Evolutionary conservation across 2,888 invertebrate genomes (phyloP), one percentile per base, ranked within the genome.

Genomic region (Clivina fossor): DNA sequence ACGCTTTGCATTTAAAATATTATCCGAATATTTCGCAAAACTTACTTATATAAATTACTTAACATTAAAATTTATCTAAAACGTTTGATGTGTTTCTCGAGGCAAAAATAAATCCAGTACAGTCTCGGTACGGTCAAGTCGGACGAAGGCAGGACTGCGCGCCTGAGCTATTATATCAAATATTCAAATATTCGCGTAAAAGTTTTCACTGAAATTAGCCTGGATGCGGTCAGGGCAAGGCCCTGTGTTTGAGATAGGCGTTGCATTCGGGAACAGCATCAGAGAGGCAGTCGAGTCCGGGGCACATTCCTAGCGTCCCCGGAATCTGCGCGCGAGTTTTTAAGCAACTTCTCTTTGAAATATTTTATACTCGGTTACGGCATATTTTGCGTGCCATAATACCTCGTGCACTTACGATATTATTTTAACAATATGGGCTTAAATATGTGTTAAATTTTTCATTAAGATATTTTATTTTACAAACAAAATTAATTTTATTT

Each of bases 311-410:
- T 54, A 54, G 53, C 53, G 20, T n/a, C n/a, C n/a, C n/a, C 46
- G 53, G 53, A 54, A 33, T 54, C 53, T n/a, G n/a, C 35, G 28
- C 53, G n/a, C 5, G 44, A 35, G 35, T 54, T 55, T 55, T 55
- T 55, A 55, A 55, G 54, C 54, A 55, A 55, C 54, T 55, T 55
- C 54, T 55, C 54, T 47, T 55, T 55, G 46, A 47, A 55, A 55
- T 55, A 55, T 55, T 55, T 53, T 55, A 55, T 55, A 33, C 30
- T 18, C 30, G 30, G 15, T 30, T 47, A 47, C 30, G 47, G 24
- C 46, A 55, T 55, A 55, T 55, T 55, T 47, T 47, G 46, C 46
- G 30, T 55, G 54, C 54, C 54, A 15, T 20, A 35, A 22, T 37
- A 48, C 48, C 26, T 2, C 38, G 8, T 19, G 28, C 20, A 13